Evolutionary conservation across 2,113 vertebrate species (phyloP).

Genomic region (Acrocephalus arundinaceus): DNA sequence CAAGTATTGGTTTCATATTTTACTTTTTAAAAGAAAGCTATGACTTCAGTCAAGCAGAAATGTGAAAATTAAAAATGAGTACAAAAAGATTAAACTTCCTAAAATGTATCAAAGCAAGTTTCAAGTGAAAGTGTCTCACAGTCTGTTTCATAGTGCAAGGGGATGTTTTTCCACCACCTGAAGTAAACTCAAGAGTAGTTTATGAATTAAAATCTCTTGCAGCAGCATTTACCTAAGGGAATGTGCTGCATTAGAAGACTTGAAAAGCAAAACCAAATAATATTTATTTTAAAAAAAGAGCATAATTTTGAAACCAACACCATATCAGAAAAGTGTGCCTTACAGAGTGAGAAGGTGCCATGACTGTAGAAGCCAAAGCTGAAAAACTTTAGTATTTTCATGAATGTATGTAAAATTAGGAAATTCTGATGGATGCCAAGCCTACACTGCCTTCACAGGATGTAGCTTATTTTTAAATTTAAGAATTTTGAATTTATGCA

Average conservation of each 20-base stretch:
- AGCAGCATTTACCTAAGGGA: not conserved
- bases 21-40: not conserved
- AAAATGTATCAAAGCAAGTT: not conserved
- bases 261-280: not conserved
- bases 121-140: not conserved
- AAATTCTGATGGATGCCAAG: not conserved
- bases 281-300: not conserved
- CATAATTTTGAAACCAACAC: not conserved
- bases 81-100: not conserved
- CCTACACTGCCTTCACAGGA: not conserved
- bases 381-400: not conserved
- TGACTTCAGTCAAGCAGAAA: not conserved
- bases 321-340: not conserved
- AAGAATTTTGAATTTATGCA: not conserved
- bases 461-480: not conserved
- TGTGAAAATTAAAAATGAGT: not conserved
- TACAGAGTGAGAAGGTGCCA: not conserved
- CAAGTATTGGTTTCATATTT: not conserved
- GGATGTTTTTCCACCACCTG: not conserved
- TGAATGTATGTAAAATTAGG: not conserved
- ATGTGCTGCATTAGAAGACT: not conserved
- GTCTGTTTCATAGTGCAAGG: not conserved
- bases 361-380: not conserved
- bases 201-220: not conserved
- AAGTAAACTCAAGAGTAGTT: not conserved